Base-by-base conservation (phyloP, 2,113 vertebrate genomes). In the Zosterops pallidus region DNA sequence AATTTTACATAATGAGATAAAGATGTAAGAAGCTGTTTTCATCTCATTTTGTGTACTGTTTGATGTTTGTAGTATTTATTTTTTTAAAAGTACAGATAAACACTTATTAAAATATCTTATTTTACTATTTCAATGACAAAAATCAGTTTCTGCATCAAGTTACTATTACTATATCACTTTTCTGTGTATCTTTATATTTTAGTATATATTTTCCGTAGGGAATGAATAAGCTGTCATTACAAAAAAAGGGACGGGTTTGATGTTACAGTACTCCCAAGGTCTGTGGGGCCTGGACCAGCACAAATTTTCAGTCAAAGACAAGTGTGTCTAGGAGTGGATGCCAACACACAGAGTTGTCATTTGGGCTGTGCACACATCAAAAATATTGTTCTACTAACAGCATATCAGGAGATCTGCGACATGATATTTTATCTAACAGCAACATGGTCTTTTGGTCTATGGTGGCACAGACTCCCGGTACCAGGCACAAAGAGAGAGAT, bases 331-430 rank as follows among this genome's bases (percentile, higher is more conserved):
- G 31, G 11, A 49, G 29, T 5, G 22, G 6, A 16, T 55, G 17
- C 62, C 26, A 41, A 31, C 21, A 50, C 14, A 28, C 9, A 14
- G 42, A 77, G 16, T 15, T 63, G 64, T 16, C 9, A 33, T 20
- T 59, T 26, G 46, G 17, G 18, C 42, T 74, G 20, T 16, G 23
- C 0, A 1, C 29, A 24, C 41, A 46, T 53, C 17, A 47, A 23
- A 92, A 60, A n/a, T 31, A 3, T 46, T 41, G 3, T 52, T 31
- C 21, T 46, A 5, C 12, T 70, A 39, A 52, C 23, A 69, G 2
- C 11, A 0, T n/a, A 52, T 67, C 24, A 47, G n/a, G 25, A 46
- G 7, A 74, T 69, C n/a, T 47, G 35, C 0, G 0, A 15, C 2
- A 2, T 28, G 33, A 6, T 60, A n/a, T 35, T 77, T 95, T 70